Conservation (phyloP, 2,888 invertebrate genomes). For the Abscondita cerata region DNA sequence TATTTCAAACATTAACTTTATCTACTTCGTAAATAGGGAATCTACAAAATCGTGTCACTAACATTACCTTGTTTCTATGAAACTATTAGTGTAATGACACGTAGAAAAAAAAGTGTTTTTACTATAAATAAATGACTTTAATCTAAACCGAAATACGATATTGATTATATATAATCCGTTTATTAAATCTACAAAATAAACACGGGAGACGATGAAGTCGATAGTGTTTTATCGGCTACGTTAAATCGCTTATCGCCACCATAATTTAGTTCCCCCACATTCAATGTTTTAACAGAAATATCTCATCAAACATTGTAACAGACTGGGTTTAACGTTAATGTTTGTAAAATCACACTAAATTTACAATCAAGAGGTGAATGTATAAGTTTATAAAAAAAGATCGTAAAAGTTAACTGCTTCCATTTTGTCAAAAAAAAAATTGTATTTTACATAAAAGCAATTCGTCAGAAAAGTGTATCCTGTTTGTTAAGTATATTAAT, state of each 20-base stretch:
- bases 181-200: conserved; percentile 27
- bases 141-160: conserved; percentile 12
- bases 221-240: conserved; percentile 21
- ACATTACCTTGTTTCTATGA: too few species aligned
- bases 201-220: conserved; percentile 22
- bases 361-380: neutral
- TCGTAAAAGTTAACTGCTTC: neutral
- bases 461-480: conserved; percentile 18
- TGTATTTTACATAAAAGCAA: conserved; percentile 4
- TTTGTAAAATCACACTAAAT: conserved; percentile 3
- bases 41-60: too few species aligned
- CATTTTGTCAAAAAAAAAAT: neutral
- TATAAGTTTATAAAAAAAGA: neutral
- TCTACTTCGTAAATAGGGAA: too few species aligned
- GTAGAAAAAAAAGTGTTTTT: neutral
- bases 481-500: conserved; percentile 34
- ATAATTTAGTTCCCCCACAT: conserved; percentile 21
- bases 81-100: too few species aligned
- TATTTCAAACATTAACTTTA: too few species aligned
- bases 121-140: conserved; percentile 8
- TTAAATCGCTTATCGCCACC: conserved; percentile 19
- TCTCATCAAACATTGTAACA: conserved; percentile 22
- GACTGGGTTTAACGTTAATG: conserved; percentile 8
- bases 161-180: conserved; percentile 23
- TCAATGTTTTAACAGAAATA: conserved; percentile 22